Conservation (phyloP, 2,113 vertebrate genomes). For the Narcine bancroftii region DNA sequence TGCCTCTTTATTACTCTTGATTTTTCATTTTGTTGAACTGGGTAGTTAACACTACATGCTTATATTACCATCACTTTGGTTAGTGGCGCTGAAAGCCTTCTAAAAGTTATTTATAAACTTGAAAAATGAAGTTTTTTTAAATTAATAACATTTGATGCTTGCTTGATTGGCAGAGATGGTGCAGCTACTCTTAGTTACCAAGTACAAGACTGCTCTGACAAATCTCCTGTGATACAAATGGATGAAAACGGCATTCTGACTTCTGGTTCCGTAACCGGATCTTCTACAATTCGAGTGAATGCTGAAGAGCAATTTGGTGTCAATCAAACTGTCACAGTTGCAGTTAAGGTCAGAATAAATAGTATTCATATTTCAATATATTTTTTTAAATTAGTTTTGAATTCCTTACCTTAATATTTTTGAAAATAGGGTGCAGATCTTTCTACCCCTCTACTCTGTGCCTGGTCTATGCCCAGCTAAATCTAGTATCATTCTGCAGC, state of each 20-base stretch:
- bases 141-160: neutral
- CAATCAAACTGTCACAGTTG: conserved; percentile 57
- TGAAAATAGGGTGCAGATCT: no score
- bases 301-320: conserved; percentile 72
- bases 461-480: no score
- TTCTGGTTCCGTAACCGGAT: conserved; percentile 69
- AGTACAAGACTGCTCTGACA: conserved; percentile 65
- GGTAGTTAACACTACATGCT: neutral
- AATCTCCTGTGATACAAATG: conserved; percentile 62
- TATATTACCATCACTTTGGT: neutral
- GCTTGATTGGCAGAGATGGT: conserved; percentile 59
- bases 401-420: no score
- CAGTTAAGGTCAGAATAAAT: conserved; percentile 56
- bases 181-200: conserved; percentile 67
- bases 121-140: no score
- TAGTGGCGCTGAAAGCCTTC: neutral
- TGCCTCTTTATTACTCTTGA: neutral
- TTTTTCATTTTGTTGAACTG: neutral
- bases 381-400: no score
- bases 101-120: no score
- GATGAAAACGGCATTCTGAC: conserved; percentile 73
- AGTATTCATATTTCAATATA: no score
- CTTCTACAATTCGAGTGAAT: conserved; percentile 69
- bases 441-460: no score
- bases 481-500: no score